Evolutionary conservation across 2,797 vertebrate genomes (phyloP), one percentile per base, ranked within the genome.

Genomic region (Pangasius mekongensis): DNA sequence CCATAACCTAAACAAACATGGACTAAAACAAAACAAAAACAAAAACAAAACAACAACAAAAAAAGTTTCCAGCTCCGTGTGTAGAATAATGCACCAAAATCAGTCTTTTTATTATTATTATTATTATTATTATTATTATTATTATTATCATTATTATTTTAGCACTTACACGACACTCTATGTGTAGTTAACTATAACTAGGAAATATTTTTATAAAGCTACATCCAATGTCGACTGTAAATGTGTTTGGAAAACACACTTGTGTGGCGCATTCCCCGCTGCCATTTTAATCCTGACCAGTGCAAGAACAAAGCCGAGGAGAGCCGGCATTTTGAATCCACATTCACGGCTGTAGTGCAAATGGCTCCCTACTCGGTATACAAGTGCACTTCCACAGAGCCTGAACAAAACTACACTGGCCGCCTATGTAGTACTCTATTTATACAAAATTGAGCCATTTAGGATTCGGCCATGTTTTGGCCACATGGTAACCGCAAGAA

Each of bases 241-340:
- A 54, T 81, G 3, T 22, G 49, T 33, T 81, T 27, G 4, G 1
- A 27, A 81, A 87, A 90, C 85, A 88, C 87, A 69, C 85, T 84
- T 83, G 85, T 87, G 58, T 64, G n/a, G 24, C 78, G 60, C 52
- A 81, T 66, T 86, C 43, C 54, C 58, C 66, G 91, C 92, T 92
- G 92, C 92, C 92, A 92, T 92, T 92, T 92, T 93, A 90, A 87
- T 89, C 89, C 90, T 20, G 84, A 83, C 76, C 89, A 54, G 66
- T 73, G 89, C 62, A 24, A 52, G 89, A 90, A 90, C 89, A 60
- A 60, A 87, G 85, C 85, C 78, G 22, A 33, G 66, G 76, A 52
- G 54, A 9, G 64, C 67, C 56, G 91, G 89, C 91, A 92, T 92
- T 92, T 86, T 54, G 62, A 43, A 85, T 56, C 27, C 8, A 2